These are phyloP conservation scores for Atethmia centrago DNA, from an alignment of 2,888 invertebrate species.

Conservation along the genomic window DNA sequence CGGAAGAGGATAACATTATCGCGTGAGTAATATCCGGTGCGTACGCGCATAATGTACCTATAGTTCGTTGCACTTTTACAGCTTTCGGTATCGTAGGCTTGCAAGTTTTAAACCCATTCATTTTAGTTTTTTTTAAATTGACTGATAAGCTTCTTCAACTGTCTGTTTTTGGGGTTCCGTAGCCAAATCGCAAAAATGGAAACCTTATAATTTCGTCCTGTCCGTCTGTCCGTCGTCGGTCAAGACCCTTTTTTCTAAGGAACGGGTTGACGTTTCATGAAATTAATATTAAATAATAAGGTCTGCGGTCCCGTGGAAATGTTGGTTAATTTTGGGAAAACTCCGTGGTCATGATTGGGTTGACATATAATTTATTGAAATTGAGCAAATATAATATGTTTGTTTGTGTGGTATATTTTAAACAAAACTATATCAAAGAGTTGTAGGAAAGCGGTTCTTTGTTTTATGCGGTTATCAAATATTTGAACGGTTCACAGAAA, in stretches of 20 bases:
- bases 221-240: not conserved
- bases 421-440: conserved; percentile 2
- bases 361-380: not conserved
- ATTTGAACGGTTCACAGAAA: conserved; percentile 45
- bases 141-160: too few species aligned
- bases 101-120: not conserved
- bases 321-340: not conserved
- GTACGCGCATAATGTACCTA: conserved; percentile 26
- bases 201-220: not conserved
- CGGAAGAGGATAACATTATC: conserved; percentile 63
- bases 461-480: conserved; percentile 44
- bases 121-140: not conserved
- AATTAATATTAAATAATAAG: not conserved
- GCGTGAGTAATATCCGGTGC: conserved; percentile 61
- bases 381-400: not conserved
- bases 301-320: not conserved
- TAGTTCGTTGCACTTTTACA: conserved; percentile 56
- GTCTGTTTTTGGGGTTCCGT: too few species aligned
- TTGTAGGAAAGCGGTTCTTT: conserved; percentile 39
- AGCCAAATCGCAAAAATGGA: not conserved
- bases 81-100: conserved; percentile 1
- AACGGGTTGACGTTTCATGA: not conserved
- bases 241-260: not conserved
- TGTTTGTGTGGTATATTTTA: not conserved
- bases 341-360: too few species aligned